Conservation (phyloP, 2,888 invertebrate genomes). For the Imbricaverruca yamaguchii region DNA sequence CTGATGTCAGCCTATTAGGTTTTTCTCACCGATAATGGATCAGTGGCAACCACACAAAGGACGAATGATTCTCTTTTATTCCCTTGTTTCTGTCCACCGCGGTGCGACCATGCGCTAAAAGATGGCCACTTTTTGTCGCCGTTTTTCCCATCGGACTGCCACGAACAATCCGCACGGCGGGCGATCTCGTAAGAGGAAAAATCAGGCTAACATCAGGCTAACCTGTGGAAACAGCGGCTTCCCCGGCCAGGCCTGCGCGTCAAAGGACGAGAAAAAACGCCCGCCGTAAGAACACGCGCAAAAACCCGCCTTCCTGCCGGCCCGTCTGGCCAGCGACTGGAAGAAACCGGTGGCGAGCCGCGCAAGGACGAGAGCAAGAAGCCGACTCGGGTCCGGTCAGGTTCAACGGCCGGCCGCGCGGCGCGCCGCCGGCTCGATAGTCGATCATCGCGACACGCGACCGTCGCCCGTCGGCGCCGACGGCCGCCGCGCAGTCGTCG, state of each 20-base stretch:
- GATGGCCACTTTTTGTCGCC: background rate
- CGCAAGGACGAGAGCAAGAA: background rate
- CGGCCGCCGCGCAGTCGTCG: background rate
- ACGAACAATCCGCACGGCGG: background rate
- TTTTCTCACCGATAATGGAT: background rate
- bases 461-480: no score
- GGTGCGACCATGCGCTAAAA: background rate
- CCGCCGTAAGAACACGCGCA: background rate
- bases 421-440: background rate
- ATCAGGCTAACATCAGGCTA: background rate
- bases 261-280: background rate
- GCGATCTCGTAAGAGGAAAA: no score
- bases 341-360: background rate
- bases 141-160: background rate
- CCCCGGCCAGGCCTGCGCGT: background rate
- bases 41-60: background rate
- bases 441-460: background rate
- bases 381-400: background rate
- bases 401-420: background rate
- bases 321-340: background rate
- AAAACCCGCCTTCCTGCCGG: background rate
- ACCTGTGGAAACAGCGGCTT: background rate
- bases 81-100: background rate
- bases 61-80: constrained; percentile 7
- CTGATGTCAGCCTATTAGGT: background rate